Conservation (phyloP, 2,888 invertebrate genomes). For the Chironomus riparius region DNA sequence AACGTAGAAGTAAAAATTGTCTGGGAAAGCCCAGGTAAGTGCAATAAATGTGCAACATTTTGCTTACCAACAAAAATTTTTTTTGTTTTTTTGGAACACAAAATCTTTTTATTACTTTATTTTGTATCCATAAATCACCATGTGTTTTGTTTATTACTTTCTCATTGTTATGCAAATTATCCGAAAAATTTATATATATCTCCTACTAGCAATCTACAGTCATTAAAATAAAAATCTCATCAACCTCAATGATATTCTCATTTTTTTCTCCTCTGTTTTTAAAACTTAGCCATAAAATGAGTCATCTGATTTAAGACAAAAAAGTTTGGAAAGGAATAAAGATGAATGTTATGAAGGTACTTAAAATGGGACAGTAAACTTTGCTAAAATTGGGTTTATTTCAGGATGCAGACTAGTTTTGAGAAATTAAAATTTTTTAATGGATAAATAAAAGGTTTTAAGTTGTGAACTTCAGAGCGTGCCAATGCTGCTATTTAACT, state of each 20-base stretch:
- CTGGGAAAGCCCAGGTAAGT: slow-evolving; percentile 19
- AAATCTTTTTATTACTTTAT: too few species aligned
- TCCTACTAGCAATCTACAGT: not conserved
- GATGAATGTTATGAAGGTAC: not conserved
- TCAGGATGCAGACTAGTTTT: too few species aligned
- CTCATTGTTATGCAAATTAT: not conserved
- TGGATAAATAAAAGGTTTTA: too few species aligned
- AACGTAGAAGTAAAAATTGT: not conserved
- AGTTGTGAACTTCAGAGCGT: too few species aligned
- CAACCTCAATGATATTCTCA: not conserved
- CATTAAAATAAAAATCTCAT: not conserved
- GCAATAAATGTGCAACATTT: slow-evolving; percentile 18
- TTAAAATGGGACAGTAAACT: too few species aligned
- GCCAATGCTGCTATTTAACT: too few species aligned
- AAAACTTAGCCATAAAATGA: not conserved
- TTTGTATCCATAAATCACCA: not conserved
- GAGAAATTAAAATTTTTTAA: too few species aligned
- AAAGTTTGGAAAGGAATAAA: not conserved
- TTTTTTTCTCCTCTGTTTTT: not conserved
- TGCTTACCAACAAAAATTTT: too few species aligned
- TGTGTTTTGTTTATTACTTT: not conserved
- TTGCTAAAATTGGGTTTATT: too few species aligned
- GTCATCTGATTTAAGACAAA: not conserved
- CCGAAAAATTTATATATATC: not conserved
- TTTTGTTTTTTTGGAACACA: too few species aligned